These are phyloP conservation scores for Ginglymostoma cirratum DNA, from an alignment of 2,113 vertebrate species.

Conservation along the genomic window DNA sequence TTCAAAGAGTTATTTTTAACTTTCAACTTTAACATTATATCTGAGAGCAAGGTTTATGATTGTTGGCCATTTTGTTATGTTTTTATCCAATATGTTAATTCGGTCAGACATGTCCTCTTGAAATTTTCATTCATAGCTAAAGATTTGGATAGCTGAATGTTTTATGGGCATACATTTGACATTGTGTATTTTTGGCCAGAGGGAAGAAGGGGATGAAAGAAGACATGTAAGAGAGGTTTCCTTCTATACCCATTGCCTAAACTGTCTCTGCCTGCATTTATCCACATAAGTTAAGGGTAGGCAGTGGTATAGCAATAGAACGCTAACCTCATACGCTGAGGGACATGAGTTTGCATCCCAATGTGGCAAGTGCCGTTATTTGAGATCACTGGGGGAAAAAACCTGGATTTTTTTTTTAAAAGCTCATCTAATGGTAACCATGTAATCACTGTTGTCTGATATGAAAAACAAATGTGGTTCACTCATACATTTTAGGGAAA, in stretches of 20 bases:
- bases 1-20: background rate
- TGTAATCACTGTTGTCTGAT: no score
- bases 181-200: background rate
- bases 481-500: no score
- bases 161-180: background rate
- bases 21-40: background rate
- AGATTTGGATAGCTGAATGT: background rate
- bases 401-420: no score
- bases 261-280: background rate
- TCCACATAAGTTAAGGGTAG: background rate
- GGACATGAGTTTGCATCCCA: no score
- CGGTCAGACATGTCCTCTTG: background rate
- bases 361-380: no score
- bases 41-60: background rate
- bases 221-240: background rate
- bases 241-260: background rate
- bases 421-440: no score
- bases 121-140: background rate
- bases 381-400: no score
- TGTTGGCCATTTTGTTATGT: background rate
- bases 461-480: no score
- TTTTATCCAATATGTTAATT: background rate
- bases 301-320: no score
- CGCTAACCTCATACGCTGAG: no score
- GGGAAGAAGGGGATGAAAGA: background rate